Percentiles rank a stretch among this genome's conserved stretches.
Evolutionary conservation across 2,113 vertebrate species (phyloP).

Genomic region (Pachyramphus minor): DNA sequence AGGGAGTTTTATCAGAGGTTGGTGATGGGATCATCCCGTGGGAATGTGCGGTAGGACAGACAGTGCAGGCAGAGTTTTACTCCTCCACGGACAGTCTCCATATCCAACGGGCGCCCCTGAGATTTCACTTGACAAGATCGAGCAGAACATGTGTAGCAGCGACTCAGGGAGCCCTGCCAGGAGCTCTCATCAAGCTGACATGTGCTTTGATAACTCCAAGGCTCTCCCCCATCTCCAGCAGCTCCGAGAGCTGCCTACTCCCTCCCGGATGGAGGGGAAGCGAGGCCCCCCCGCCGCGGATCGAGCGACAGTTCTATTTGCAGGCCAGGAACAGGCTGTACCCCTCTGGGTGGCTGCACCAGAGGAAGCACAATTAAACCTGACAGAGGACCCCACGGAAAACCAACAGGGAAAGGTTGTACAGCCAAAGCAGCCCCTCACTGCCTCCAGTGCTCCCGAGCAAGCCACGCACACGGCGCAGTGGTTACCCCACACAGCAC

Average conservation of each 20-base stretch:
- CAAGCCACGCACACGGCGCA: background rate
- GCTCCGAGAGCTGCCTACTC: background rate
- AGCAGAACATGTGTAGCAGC: background rate
- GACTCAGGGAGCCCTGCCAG: background rate
- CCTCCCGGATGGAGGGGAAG: background rate
- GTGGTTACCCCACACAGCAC: fast-evolving
- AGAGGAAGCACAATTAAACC: background rate
- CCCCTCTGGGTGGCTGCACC: background rate
- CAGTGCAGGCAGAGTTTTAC: background rate
- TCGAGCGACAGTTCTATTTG: background rate
- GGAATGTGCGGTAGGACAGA: background rate
- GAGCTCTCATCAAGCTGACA: background rate
- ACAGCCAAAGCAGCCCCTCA: fast-evolving
- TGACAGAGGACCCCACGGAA: background rate
- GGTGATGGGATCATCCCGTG: background rate
- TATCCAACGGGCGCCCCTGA: fast-evolving
- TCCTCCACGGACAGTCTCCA: background rate
- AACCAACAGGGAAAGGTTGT: background rate
- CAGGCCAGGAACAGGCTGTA: background rate
- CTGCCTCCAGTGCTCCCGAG: fast-evolving
- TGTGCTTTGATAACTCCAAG: background rate
- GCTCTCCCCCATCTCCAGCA: background rate
- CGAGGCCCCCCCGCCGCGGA: background rate
- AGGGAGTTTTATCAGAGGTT: background rate
- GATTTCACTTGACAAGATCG: background rate